A percentile compares a stretch with the other conserved stretches of the same genome.
phyloP scores from a whole-genome alignment of 1,140 invertebrate genomes.

The Maconellicoccus hirsutus region DNA sequence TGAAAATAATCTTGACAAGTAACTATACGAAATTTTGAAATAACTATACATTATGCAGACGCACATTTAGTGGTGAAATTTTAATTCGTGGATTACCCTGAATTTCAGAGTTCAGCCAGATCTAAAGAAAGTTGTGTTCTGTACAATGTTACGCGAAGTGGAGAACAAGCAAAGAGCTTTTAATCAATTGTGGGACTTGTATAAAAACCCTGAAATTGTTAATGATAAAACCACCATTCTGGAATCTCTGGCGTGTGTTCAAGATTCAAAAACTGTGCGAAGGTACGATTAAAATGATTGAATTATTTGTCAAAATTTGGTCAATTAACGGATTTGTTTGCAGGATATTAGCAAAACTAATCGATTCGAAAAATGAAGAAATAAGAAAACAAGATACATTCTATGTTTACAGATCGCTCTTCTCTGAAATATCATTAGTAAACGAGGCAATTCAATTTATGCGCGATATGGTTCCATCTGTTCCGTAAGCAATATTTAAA shows the following conservation, averaged over 20 bases:
- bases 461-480: too few species aligned
- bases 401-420: not conserved
- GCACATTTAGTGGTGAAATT: too few species aligned
- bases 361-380: not conserved
- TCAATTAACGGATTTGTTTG: not conserved
- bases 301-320: not conserved
- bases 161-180: not conserved
- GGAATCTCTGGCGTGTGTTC: not conserved
- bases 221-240: not conserved
- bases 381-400: not conserved
- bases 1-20: not conserved
- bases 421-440: not conserved
- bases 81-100: too few species aligned
- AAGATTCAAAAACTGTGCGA: not conserved
- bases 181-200: not conserved
- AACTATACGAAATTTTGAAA: not conserved
- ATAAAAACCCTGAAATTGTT: not conserved
- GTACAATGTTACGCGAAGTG: not conserved
- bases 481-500: too few species aligned
- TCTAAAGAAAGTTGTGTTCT: not conserved
- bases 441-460: too few species aligned
- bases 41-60: too few species aligned
- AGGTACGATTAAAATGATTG: not conserved
- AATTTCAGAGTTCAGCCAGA: conserved; percentile 11
- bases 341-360: not conserved